Base-by-base conservation (phyloP, 2,113 vertebrate genomes). In the Istiophorus platypterus region DNA sequence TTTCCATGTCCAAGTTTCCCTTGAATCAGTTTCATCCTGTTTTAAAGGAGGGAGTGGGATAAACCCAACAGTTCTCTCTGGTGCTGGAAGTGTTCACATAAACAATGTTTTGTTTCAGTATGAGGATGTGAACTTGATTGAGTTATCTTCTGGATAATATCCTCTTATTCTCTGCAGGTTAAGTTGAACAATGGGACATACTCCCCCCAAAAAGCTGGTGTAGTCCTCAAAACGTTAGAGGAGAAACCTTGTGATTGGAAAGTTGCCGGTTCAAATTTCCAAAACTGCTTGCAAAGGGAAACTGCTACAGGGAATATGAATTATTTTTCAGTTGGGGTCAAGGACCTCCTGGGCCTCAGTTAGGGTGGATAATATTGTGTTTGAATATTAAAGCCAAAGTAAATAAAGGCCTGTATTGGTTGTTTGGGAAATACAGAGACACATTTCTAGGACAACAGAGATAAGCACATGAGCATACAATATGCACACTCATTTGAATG, bases 231-330 rank as follows among this genome's bases (percentile, higher is more conserved):
- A n/a, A n/a, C 20, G 20, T n/a, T 52, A n/a, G 20, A 52, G 49
- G n/a, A 22, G 49, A 52, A 52, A 52, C 22, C 49, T n/a, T 52
- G 9, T 52, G n/a, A 47, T 47, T 52, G 49, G 22, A 52, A 52
- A 52, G 49, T n/a, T 63, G 47, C 61, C 61, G 22, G 5, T 76
- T 65, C 49, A 63, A 27, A 64, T 27, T 75, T 31, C 17, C 41
- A 26, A 47, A 74, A 15, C 34, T 34, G 24, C 47, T 41, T 11
- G n/a, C n/a, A n/a, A n/a, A n/a, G n/a, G 4, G 41, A 75, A 64
- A 45, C 73, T n/a, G 49, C 54, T 39, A 37, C 11, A 37, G 54
- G 39, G 15, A 31, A 22, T 39, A 47, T 68, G 14, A 68, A 68
- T 59, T 15, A 58, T 67, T 68, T 37, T 68, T 68, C 62, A 56